Base-by-base conservation (phyloP, 2,797 vertebrate species). In the Hippoglossus hippoglossus region DNA sequence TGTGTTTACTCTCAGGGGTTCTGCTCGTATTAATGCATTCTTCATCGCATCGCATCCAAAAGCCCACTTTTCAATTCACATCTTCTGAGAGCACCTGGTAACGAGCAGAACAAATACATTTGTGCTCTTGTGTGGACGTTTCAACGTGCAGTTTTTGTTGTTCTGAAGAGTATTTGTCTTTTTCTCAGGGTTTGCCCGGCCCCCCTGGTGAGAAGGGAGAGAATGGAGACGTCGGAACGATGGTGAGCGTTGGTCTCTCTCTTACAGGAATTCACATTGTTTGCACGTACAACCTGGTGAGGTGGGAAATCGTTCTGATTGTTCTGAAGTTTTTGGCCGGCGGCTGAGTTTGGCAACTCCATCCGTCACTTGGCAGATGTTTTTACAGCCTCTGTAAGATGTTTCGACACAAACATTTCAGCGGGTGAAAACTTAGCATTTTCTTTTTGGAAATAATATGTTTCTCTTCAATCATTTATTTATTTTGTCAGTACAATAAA, bases 151-250 rank as follows among this genome's bases (percentile, higher is more conserved):
- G 55, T 63, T 52, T 49, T 57, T 47, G 53, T 83, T 82, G 56
- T 67, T 65, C 71, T 84, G 28, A 87, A 57, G 10, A 67, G 16
- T 63, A 24, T 82, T 55, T 75, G 86, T 55, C 52, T 19, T 67
- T 50, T 83, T 78, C 53, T 28, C 85, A 99, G 98, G 98, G 98
- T 80, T 90, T 99, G 60, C 98, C 98, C 5, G 98, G 98, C 50
- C 97, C 97, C 28, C 97, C 98, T 12, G 98, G 98, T 69, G 98
- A 99, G 87, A 99, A 99, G 77, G 98, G 98, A 88, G 98, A 99
- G 92, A 98, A 98, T 36, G 98, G 98, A 65, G 98, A 99, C 36
- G 98, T 99, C 5, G 98, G 98, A 21, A 89, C 96, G 28, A 99
- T 99, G 98, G 98, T 99, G 89, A 95, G 95, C 47, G 21, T 9